Conservation (phyloP, 2,113 vertebrate species). For the Oenanthe oenanthe region DNA sequence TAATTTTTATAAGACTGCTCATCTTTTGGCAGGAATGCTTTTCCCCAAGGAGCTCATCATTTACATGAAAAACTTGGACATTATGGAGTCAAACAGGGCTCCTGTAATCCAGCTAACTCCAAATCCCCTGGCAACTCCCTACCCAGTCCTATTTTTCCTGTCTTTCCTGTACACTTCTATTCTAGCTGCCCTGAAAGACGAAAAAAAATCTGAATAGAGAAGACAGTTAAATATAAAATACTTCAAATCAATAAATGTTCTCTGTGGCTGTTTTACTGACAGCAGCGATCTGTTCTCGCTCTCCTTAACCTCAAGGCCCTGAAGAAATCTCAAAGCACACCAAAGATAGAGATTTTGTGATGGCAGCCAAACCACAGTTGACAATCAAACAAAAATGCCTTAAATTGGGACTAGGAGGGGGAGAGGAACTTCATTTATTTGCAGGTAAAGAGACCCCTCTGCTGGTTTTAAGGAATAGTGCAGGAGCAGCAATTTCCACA, state of each 20-base stretch:
- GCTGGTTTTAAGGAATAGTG: conserved; percentile 28
- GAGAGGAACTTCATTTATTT: background rate
- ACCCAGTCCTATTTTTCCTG: background rate
- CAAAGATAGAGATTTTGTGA: conserved; percentile 21
- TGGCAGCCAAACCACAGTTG: conserved; percentile 22
- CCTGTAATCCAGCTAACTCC: background rate
- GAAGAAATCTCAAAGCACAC: conserved; percentile 42
- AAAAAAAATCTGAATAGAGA: background rate
- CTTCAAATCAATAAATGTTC: conserved; percentile 58
- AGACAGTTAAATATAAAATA: conserved; percentile 54
- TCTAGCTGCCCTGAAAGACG: background rate
- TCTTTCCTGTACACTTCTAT: background rate
- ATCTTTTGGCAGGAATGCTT: conserved; percentile 52
- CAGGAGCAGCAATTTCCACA: background rate
- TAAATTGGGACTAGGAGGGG: background rate
- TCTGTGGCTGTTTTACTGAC: conserved; percentile 49
- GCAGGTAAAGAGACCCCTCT: conserved; percentile 47
- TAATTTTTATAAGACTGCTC: conserved; percentile 67
- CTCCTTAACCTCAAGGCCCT: conserved; percentile 38
- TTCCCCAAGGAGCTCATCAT: conserved; percentile 14
- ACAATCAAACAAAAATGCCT: conserved; percentile 15
- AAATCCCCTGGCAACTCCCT: background rate
- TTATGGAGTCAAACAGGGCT: conserved; percentile 25
- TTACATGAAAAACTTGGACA: conserved; percentile 33
- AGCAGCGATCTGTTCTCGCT: conserved; percentile 46